phyloP scores from a whole-genome alignment of 2,888 invertebrate species.

The Herminia tarsipennalis region DNA sequence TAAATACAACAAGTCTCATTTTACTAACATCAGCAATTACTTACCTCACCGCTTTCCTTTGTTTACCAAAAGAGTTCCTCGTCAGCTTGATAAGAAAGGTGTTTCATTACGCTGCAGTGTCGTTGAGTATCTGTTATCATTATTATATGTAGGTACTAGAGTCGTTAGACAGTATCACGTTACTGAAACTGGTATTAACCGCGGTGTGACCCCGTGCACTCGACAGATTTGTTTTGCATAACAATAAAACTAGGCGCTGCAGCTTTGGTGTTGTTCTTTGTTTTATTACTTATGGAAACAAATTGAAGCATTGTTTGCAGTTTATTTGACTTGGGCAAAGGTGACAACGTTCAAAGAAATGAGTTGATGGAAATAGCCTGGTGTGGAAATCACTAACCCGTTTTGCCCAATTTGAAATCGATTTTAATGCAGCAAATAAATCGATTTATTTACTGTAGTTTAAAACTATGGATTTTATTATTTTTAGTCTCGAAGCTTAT shows the following conservation, averaged over 20 bases:
- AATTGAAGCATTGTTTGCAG: too few species aligned
- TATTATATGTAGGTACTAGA: conserved; percentile 27
- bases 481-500: too few species aligned
- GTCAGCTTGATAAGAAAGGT: conserved; percentile 41
- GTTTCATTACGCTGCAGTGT: conserved; percentile 33
- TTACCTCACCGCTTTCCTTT: too few species aligned
- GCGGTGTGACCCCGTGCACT: conserved; percentile 36
- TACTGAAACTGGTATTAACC: conserved; percentile 51
- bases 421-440: too few species aligned
- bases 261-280: conserved; percentile 19
- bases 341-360: too few species aligned
- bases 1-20: too few species aligned
- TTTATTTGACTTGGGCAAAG: too few species aligned
- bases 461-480: too few species aligned
- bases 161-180: conserved; percentile 37
- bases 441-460: too few species aligned
- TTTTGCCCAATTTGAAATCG: too few species aligned
- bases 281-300: background rate
- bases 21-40: conserved; percentile 1
- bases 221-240: conserved; percentile 37
- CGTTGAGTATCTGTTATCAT: conserved; percentile 31
- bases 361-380: too few species aligned
- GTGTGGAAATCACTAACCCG: too few species aligned
- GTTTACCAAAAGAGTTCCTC: conserved; percentile 25
- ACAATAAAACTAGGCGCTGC: conserved; percentile 22